Evolutionary conservation across 2,113 vertebrate species (phyloP), one percentile per base, ranked within the genome.

Genomic region (Ciconia maguari): DNA sequence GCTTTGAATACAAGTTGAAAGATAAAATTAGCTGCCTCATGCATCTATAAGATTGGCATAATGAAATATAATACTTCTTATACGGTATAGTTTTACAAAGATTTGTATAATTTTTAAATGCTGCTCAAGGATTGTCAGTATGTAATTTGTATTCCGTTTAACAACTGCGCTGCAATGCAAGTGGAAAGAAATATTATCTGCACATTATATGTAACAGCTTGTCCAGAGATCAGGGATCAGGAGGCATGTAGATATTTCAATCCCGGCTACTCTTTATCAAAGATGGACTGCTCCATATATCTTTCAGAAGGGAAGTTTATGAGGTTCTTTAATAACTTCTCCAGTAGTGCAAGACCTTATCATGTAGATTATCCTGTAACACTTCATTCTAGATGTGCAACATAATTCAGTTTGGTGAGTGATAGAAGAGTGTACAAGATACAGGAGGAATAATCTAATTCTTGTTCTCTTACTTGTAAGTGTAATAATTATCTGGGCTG

Each of bases 291-390:
- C 64, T 96, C 80, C 34, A 94, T 97, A 91, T 95, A 96, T 97
- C 96, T 97, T 96, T 96, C 93, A 83, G 69, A 80, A 69, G 49
- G 64, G 68, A 98, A 90, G 54, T 97, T 97, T 97, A 97, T 92
- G 88, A 94, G 93, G 62, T 94, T 87, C 83, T 93, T 96, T 98
- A 97, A 96, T 97, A 97, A 96, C 95, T 96, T 96, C 92, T 90
- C 19, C 36, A 83, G 82, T 79, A 91, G 58, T 87, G 52, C 90
- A 97, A 93, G 93, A 95, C 83, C 80, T 97, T 96, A 62, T 87
- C 8, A 16, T 94, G 69, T 96, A 93, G 98, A 97, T 97, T 97
- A 95, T 91, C 83, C 78, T 62, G 20, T 71, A 96, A 77, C 89
- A 48, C 61, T 96, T 94, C 87, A 94, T 96, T 97, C 84, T 81